Evolutionary conservation across 2,888 invertebrate species (phyloP).

Genomic region (Galerucella nymphaeae): DNA sequence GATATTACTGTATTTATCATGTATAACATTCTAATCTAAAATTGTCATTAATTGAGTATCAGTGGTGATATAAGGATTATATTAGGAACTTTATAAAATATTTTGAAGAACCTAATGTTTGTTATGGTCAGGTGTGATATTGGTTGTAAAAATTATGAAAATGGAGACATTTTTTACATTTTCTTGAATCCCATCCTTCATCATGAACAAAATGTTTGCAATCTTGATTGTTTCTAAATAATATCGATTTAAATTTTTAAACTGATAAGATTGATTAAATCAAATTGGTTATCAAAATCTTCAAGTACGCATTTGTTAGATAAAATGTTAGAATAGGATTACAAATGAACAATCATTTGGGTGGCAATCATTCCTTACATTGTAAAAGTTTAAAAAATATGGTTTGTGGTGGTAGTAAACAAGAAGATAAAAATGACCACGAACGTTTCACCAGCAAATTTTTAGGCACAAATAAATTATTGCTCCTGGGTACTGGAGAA

Average conservation of each 20-base stretch:
- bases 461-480: slow-evolving; percentile 67
- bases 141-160: no score
- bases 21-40: no score
- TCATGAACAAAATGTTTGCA: neutral
- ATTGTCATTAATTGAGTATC: no score
- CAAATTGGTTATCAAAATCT: neutral
- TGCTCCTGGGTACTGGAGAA: slow-evolving; percentile 79
- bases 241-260: neutral
- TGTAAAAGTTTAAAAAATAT: slow-evolving; percentile 28
- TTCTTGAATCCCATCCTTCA: no score
- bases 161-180: no score
- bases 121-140: no score
- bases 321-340: neutral
- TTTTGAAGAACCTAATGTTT: no score
- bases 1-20: no score
- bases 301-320: neutral
- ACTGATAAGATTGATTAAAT: slow-evolving; percentile 1
- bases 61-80: no score
- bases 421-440: slow-evolving; percentile 45
- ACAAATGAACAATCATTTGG: neutral
- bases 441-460: slow-evolving; percentile 52
- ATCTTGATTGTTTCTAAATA: neutral
- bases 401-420: slow-evolving; percentile 37
- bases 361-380: neutral
- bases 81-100: no score